A percentile compares a stretch with the other conserved stretches of the same genome.
phyloP scores from a whole-genome alignment of 2,797 vertebrate species.

The Spondyliosoma cantharus region DNA sequence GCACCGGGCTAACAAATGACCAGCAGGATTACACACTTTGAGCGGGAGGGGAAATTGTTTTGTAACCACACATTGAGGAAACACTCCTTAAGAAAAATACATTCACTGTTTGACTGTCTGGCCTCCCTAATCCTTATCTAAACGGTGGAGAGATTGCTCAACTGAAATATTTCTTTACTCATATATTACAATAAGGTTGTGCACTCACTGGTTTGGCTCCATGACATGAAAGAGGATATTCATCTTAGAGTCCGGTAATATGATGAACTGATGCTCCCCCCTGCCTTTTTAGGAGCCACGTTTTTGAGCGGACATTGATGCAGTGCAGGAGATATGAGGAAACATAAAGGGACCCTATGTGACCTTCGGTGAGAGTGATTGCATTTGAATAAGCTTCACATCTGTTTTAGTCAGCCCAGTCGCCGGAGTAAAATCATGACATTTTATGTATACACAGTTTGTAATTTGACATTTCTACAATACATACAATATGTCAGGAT shows the following conservation, averaged over 20 bases:
- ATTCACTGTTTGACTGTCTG: slow-evolving; percentile 69
- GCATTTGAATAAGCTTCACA: slow-evolving; percentile 75
- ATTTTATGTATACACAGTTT: too few species aligned
- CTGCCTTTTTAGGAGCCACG: slow-evolving; percentile 66
- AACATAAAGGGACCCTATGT: slow-evolving; percentile 58
- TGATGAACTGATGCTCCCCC: slow-evolving; percentile 70
- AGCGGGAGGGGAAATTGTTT: slow-evolving; percentile 71
- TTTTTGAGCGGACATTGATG: slow-evolving; percentile 72
- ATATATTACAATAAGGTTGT: slow-evolving; percentile 58
- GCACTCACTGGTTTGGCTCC: slow-evolving; percentile 55
- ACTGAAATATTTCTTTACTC: slow-evolving; percentile 60
- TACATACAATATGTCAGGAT: too few species aligned
- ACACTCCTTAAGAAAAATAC: slow-evolving; percentile 64
- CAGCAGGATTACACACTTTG: slow-evolving; percentile 79
- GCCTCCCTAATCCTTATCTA: slow-evolving; percentile 76
- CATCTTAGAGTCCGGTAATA: slow-evolving; percentile 63
- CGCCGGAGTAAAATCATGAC: too few species aligned
- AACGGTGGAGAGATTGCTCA: slow-evolving; percentile 60
- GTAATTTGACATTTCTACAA: too few species aligned
- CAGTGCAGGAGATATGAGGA: slow-evolving; percentile 58
- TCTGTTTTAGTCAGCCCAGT: slow-evolving; percentile 48
- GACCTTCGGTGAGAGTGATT: slow-evolving; percentile 71
- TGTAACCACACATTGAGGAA: slow-evolving; percentile 64
- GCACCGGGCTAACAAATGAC: slow-evolving; percentile 80
- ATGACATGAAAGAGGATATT: slow-evolving; percentile 73